These are phyloP conservation scores for Enteromius thamalakanensis DNA, from an alignment of 2,797 vertebrate genomes.

Conservation along the genomic window DNA sequence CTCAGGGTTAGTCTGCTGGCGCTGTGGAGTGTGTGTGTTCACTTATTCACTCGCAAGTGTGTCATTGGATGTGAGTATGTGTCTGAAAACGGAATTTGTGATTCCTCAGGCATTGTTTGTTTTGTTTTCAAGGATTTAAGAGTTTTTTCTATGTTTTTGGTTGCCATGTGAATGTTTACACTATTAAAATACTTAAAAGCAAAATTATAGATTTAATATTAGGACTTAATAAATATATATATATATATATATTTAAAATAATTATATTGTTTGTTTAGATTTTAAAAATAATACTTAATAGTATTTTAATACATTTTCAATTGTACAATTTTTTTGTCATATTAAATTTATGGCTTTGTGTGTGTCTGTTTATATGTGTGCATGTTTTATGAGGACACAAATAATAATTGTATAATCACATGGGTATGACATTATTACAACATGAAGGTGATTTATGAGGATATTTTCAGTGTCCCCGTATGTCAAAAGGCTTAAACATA, in stretches of 20 bases:
- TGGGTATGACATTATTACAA: too few species aligned
- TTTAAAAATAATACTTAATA: background rate
- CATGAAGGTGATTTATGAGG: too few species aligned
- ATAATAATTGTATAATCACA: too few species aligned
- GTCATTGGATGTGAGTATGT: slow-evolving; percentile 15
- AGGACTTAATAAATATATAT: too few species aligned
- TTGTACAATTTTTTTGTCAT: background rate
- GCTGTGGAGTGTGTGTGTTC: slow-evolving; percentile 33
- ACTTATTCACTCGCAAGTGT: slow-evolving; percentile 22
- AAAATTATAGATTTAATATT: too few species aligned
- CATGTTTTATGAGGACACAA: slow-evolving; percentile 18
- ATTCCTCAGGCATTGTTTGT: background rate
- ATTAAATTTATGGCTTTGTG: background rate
- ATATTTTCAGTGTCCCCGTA: too few species aligned
- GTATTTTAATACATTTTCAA: background rate
- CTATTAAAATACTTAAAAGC: background rate
- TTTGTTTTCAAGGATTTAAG: background rate
- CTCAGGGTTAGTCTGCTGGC: slow-evolving; percentile 63
- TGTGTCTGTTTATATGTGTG: slow-evolving; percentile 9
- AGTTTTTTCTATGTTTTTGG: background rate
- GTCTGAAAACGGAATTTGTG: slow-evolving; percentile 23
- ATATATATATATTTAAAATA: too few species aligned
- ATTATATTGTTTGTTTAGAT: background rate
- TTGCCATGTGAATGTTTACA: background rate
- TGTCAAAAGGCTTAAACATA: too few species aligned